These are phyloP conservation scores for Agrilus planipennis DNA, from an alignment of 1,140 invertebrate genomes.

Conservation along the genomic window DNA sequence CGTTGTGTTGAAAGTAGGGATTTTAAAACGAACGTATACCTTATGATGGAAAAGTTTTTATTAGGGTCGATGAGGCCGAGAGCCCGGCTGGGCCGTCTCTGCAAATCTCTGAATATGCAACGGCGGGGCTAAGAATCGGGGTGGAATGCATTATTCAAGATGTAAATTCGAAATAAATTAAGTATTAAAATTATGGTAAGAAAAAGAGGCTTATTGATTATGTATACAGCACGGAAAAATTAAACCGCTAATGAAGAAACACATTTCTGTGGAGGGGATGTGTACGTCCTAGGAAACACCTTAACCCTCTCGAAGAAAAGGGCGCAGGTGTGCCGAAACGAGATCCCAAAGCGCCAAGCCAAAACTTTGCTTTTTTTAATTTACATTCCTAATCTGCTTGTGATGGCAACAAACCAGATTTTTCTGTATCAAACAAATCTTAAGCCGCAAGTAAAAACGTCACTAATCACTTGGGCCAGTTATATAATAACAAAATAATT, in stretches of 20 bases:
- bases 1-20: no score
- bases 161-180: constrained; percentile 38
- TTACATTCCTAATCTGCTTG: constrained; percentile 16
- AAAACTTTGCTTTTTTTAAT: constrained; percentile 13
- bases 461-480: no score
- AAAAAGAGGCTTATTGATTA: constrained; percentile 35
- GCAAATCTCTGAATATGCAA: constrained; percentile 28
- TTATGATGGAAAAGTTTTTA: no score
- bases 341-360: constrained; percentile 2
- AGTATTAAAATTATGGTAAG: constrained; percentile 35
- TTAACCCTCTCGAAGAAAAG: constrained; percentile 13
- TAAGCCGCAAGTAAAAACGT: no score
- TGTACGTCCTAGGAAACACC: constrained; percentile 9
- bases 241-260: constrained; percentile 36
- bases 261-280: constrained; percentile 23
- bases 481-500: no score
- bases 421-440: no score
- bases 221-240: constrained; percentile 37
- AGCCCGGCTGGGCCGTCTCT: not conserved
- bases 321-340: constrained; percentile 20
- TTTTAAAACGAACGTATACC: no score
- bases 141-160: constrained; percentile 35
- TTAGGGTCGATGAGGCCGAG: no score
- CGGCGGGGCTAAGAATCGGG: constrained; percentile 22
- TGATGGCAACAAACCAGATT: no score